Base-by-base conservation (phyloP, 2,888 invertebrate genomes). In the Prostheceraeus crozeri region DNA sequence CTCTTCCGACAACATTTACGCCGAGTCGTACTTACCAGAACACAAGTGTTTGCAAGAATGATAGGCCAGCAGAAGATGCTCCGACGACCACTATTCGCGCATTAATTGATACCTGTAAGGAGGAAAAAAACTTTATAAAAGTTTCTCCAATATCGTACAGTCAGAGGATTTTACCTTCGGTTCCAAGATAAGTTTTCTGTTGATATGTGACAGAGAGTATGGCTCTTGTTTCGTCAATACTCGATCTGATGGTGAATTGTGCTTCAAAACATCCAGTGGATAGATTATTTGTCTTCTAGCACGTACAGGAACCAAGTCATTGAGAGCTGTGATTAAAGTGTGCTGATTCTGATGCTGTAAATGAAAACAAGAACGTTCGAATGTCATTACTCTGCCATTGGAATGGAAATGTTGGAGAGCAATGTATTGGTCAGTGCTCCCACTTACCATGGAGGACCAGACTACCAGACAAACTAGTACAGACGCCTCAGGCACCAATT, bases 71-170 rank as follows among this genome's bases (percentile, higher is more conserved):
- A 65, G 73, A 72, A 8, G 76, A 77, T 1, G 76, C 76, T 35
- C 77, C 77, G 3, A 77, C 71, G 8, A 76, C 74, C 2, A 76
- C 76, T 61, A 77, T 75, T 36, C 76, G 66, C 35, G 74, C 71
- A 68, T 76, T 76, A 21, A 76, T 71, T 14, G 71, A n/a, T n/a
- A n/a, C n/a, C n/a, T n/a, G n/a, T n/a, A n/a, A n/a, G n/a, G n/a
- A n/a, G n/a, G n/a, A n/a, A n/a, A n/a, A n/a, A n/a, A 8, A 54
- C 51, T 53, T n/a, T 53, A 52, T 10, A 54, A 52, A 52, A n/a
- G 10, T 10, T 11, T 52, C 11, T 10, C 10, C 10, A 45, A 11
- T 45, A 10, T 45, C 21, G 14, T 8, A 55, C 28, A 25, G n/a
- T n/a, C n/a, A n/a, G n/a, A n/a, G n/a, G n/a, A n/a, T n/a, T n/a